These are phyloP conservation scores for Polydesmus complanatus DNA, from an alignment of 2,888 invertebrate genomes.

Conservation along the genomic window DNA sequence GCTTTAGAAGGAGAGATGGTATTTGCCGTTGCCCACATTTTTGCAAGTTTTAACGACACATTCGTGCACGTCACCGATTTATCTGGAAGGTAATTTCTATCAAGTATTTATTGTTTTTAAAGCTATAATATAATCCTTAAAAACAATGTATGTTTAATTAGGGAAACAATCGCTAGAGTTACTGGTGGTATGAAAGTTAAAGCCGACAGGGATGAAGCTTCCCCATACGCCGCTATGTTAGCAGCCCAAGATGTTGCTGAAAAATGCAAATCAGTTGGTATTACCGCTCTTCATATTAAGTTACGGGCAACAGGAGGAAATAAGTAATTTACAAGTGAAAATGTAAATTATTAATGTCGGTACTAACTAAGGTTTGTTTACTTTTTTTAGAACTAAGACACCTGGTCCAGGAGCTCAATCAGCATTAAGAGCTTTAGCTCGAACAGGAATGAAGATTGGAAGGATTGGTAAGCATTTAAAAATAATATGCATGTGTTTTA, in stretches of 20 bases:
- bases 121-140: background rate
- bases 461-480: conserved; percentile 54
- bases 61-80: conserved; percentile 99
- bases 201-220: conserved; percentile 99
- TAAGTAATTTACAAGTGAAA: conserved; percentile 28
- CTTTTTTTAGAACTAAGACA: conserved; percentile 95
- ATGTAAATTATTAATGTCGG: background rate
- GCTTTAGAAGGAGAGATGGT: conserved; percentile 94
- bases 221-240: conserved; percentile 99
- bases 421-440: conserved; percentile 91
- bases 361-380: background rate
- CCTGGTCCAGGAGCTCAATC: conserved; percentile 96
- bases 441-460: conserved; percentile 98
- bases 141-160: conserved; percentile 23
- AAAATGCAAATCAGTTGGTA: conserved; percentile 91
- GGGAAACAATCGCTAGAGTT: conserved; percentile 55
- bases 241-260: conserved; percentile 99
- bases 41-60: conserved; percentile 99
- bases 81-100: conserved; percentile 56
- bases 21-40: conserved; percentile 99
- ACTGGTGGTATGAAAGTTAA: conserved; percentile 99
- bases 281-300: conserved; percentile 96
- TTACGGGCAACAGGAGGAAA: conserved; percentile 97
- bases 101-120: background rate
- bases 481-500: background rate